Conservation (phyloP, 2,797 vertebrate species). For the Enteromius viviparus region DNA sequence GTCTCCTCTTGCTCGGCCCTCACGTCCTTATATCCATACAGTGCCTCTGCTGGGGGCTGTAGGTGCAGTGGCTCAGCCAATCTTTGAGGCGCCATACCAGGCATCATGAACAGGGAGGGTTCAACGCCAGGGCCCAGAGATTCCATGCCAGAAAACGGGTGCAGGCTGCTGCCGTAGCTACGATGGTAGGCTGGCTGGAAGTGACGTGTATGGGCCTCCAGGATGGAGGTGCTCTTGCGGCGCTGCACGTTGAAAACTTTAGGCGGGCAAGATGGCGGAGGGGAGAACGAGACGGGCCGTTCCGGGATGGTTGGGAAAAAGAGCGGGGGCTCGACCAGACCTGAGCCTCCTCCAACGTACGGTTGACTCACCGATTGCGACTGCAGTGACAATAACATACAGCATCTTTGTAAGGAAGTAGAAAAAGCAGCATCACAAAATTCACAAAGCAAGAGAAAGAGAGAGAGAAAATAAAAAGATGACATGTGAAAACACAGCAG, state of each 20-base stretch:
- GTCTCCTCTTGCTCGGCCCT: conserved; percentile 86
- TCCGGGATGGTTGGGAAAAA: conserved; percentile 93
- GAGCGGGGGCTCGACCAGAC: conserved; percentile 87
- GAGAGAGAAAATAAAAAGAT: conserved; percentile 45
- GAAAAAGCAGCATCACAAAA: conserved; percentile 64
- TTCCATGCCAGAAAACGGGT: conserved; percentile 83
- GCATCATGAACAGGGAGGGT: conserved; percentile 75
- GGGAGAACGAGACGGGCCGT: conserved; percentile 94
- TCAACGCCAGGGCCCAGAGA: conserved; percentile 70
- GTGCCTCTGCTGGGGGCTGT: conserved; percentile 75
- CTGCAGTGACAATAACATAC: conserved; percentile 96
- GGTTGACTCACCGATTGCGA: conserved; percentile 89
- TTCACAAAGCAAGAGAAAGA: conserved; percentile 68
- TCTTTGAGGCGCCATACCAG: conserved; percentile 81
- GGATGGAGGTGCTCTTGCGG: conserved; percentile 97
- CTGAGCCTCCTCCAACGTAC: conserved; percentile 85
- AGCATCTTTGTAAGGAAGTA: conserved; percentile 84
- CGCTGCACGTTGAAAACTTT: conserved; percentile 91
- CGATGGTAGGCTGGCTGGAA: conserved; percentile 87
- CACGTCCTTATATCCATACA: conserved; percentile 79
- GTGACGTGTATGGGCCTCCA: conserved; percentile 93
- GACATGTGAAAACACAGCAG: conserved; percentile 43
- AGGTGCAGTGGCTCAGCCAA: conserved; percentile 82
- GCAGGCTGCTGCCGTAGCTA: conserved; percentile 86
- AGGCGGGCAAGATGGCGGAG: conserved; percentile 89